A percentile compares a stretch with the other conserved stretches of the same genome.
Evolutionary conservation across 2,888 invertebrate species (phyloP).

Genomic region (Lathronympha strigana): DNA sequence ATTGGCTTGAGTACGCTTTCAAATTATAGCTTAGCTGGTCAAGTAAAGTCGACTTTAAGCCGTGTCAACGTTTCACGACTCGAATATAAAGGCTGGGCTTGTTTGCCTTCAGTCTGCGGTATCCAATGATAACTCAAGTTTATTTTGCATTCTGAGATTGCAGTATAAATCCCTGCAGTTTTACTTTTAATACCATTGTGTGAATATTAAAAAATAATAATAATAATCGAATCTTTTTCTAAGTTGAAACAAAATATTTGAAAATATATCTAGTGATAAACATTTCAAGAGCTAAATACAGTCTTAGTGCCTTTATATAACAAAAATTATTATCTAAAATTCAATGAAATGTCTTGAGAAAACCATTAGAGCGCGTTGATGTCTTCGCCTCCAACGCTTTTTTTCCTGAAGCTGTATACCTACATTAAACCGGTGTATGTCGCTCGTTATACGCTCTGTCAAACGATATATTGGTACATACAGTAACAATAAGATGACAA

Average conservation of each 20-base stretch:
- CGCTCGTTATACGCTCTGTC: neutral
- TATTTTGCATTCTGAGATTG: conserved; percentile 8
- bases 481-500: conserved; percentile 1
- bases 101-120: conserved; percentile 32
- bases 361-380: conserved; percentile 72
- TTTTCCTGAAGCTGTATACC: conserved; percentile 45
- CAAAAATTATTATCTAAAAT: too few relatives aligned
- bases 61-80: conserved; percentile 15
- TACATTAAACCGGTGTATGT: conserved; percentile 18
- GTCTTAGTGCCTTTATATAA: too few relatives aligned
- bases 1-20: neutral
- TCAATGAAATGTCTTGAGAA: too few relatives aligned
- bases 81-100: conserved; percentile 29
- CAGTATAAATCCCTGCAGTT: neutral
- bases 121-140: conserved; percentile 28
- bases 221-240: too few relatives aligned
- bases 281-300: too few relatives aligned
- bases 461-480: neutral
- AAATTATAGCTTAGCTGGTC: neutral
- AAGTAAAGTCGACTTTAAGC: conserved; percentile 28
- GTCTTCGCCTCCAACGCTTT: conserved; percentile 67
- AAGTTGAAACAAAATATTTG: too few relatives aligned
- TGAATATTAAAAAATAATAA: neutral
- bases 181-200: neutral
- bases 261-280: too few relatives aligned